Evolutionary conservation across 2,888 invertebrate genomes (phyloP).

Genomic region (Protonemura montana): DNA sequence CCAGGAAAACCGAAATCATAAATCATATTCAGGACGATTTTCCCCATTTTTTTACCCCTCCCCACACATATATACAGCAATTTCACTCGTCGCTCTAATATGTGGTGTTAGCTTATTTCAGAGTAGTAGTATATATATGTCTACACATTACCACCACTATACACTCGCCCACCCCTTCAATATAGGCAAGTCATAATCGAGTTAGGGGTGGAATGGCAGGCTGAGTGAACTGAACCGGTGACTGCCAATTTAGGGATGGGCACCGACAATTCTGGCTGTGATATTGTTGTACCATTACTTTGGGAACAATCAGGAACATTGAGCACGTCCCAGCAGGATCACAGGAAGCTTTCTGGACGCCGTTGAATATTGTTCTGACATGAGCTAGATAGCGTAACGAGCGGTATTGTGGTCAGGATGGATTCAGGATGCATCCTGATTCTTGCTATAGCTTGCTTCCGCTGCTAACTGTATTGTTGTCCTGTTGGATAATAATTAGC

Average conservation of each 20-base stretch:
- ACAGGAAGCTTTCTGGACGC: background rate
- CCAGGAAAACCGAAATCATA: constrained; percentile 34
- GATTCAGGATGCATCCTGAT: background rate
- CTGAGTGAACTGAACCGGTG: background rate
- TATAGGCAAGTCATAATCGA: constrained; percentile 21
- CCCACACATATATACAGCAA: background rate
- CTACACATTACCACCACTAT: constrained; percentile 4
- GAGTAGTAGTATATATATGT: background rate
- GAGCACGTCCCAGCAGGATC: constrained; percentile 2
- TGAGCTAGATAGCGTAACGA: background rate
- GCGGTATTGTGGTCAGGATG: background rate
- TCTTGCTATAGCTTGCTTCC: background rate
- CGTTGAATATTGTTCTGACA: too few relatives aligned
- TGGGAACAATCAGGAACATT: constrained; percentile 16
- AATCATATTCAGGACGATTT: constrained; percentile 28
- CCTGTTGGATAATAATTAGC: background rate
- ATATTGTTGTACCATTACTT: constrained; percentile 1
- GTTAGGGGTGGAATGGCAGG: background rate
- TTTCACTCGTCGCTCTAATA: constrained; percentile 7
- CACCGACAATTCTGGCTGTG: background rate
- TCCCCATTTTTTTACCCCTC: constrained; percentile 19
- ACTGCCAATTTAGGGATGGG: constrained; percentile 13
- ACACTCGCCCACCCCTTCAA: constrained; percentile 28
- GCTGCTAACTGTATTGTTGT: background rate
- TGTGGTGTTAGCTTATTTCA: constrained; percentile 27